Conservation (phyloP, 2,888 invertebrate genomes). For the Hedychridium roseum region DNA sequence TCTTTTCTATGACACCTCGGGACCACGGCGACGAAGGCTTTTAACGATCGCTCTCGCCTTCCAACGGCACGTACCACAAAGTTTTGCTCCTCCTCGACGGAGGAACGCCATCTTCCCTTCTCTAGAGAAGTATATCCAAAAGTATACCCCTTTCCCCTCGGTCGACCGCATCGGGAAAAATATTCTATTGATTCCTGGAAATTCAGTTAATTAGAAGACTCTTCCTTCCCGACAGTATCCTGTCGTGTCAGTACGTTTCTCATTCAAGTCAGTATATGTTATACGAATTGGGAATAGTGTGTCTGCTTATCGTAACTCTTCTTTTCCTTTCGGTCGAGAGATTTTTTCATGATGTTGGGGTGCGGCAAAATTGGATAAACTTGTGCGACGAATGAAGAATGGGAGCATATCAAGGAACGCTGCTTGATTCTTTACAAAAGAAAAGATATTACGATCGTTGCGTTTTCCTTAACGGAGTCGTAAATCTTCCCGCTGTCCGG, state of each 20-base stretch:
- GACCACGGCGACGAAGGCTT: neutral
- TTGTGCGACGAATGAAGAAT: conserved; percentile 13
- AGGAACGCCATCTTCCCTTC: conserved; percentile 6
- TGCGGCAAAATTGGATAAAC: neutral
- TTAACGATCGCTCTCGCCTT: conserved; percentile 24
- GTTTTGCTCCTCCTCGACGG: conserved; percentile 5
- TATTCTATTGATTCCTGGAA: too few relatives aligned
- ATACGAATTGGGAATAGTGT: too few relatives aligned
- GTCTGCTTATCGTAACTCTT: too few relatives aligned
- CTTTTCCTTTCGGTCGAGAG: too few relatives aligned
- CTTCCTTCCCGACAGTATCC: conserved; percentile 4
- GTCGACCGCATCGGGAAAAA: conserved; percentile 2
- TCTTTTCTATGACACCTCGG: neutral
- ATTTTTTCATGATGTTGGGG: neutral
- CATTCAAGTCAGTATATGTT: too few relatives aligned
- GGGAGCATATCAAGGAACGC: conserved; percentile 31
- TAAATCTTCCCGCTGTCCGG: conserved; percentile 29
- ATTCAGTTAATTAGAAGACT: neutral
- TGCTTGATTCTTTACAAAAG: conserved; percentile 19
- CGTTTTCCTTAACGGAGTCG: conserved; percentile 28
- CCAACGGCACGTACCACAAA: conserved; percentile 17
- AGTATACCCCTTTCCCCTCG: conserved; percentile 6
- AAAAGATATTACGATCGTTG: conserved; percentile 35
- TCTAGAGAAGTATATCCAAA: conserved; percentile 4
- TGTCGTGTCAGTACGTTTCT: too few relatives aligned